Base-by-base conservation (phyloP, 1,140 invertebrate genomes). In the Ostrea denselamellosa region DNA sequence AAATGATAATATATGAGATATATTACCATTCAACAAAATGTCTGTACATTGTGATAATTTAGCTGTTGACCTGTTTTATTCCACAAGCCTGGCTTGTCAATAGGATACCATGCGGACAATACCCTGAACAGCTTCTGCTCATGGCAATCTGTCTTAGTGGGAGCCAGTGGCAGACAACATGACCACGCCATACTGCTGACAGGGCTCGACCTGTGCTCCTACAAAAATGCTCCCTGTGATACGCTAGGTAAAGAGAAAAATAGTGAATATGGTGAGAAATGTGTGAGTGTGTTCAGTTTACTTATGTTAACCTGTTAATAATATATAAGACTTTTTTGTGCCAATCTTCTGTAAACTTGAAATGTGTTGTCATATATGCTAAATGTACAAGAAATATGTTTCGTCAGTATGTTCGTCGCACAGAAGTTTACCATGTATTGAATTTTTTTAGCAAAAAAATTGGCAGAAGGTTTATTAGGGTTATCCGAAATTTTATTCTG, bases 151-250 rank as follows among this genome's bases (percentile, higher is more conserved):
- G 96, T 96, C 86, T 93, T 97, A 71, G 96, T 97, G 89, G 97
- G 98, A 89, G 95, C 96, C 4, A 96, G 97, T 90, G 97, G 98
- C 87, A 95, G 96, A 8, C 98, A 98, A 93, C 98, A 99, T 93
- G 98, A 98, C 92, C 97, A 98, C 5, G 98, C 98, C 65, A 97
- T 99, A 90, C 95, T 99, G 9, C 96, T 98, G 65, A 98, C 98
- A 51, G 96, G 97, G 88, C 96, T 97, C 92, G 97, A 98, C 93
- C 97, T 98, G 89, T 98, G 97, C 94, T 97, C 97, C 54, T 96
- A 96, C 90, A 96, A 96, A 90, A 96, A 97, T 93, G 96, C 96
- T 25, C 97, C 97, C 90, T 96, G 96, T 96, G 97, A 97, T 93
- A 98, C 97, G 0, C 95, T 98, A 68, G 98, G 97, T 86, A 96